phyloP scores from a whole-genome alignment of 2,888 invertebrate species.

The Xestia sexstrigata region DNA sequence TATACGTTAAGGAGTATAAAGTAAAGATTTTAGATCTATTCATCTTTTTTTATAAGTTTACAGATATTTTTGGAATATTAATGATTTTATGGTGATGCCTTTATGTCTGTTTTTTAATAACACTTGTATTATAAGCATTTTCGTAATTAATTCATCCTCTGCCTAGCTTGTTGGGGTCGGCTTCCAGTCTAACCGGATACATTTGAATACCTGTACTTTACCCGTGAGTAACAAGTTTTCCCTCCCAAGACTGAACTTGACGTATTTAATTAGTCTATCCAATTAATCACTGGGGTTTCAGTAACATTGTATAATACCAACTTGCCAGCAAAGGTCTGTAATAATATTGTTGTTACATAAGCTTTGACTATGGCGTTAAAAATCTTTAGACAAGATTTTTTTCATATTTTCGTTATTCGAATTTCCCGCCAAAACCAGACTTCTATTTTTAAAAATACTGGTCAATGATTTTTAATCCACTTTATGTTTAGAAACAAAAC shows the following conservation, averaged over 20 bases:
- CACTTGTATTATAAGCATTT: background rate
- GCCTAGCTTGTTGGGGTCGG: background rate
- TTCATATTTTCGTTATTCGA: background rate
- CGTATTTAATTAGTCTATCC: background rate
- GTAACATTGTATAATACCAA: background rate
- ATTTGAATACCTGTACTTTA: background rate
- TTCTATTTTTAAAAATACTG: constrained; percentile 24
- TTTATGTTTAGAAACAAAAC: background rate
- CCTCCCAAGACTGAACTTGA: background rate
- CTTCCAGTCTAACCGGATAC: background rate
- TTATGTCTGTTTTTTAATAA: background rate
- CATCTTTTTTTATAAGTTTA: background rate
- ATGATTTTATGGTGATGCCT: background rate
- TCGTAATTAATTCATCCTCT: background rate
- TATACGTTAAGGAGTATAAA: background rate
- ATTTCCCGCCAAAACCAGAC: constrained; percentile 8
- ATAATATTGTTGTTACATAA: background rate
- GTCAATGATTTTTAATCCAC: background rate
- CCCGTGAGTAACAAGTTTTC: background rate
- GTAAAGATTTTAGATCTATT: background rate
- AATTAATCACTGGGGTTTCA: background rate
- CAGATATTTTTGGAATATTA: background rate
- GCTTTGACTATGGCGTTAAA: background rate
- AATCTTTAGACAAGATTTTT: background rate
- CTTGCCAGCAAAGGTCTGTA: background rate